phyloP scores from a whole-genome alignment of 2,113 vertebrate genomes.

The Xenotilapia flavipinnis region DNA sequence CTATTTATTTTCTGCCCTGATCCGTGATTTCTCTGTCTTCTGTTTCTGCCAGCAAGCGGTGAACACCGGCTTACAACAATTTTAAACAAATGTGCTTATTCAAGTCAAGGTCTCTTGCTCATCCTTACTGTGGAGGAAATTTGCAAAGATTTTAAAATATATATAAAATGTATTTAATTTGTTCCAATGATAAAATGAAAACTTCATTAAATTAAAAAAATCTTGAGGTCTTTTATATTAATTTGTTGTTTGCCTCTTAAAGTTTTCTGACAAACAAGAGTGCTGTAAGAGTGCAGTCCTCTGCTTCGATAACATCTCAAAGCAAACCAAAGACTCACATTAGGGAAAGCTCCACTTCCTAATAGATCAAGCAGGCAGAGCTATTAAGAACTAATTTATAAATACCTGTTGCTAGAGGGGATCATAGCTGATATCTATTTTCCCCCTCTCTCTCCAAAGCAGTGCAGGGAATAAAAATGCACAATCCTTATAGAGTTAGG shows the following conservation, averaged over 20 bases:
- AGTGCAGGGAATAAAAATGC: background rate
- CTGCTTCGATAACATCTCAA: background rate
- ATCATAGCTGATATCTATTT: background rate
- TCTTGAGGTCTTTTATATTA: background rate
- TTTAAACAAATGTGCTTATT: background rate
- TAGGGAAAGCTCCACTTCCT: background rate
- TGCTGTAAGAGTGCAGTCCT: background rate
- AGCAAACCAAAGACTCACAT: background rate
- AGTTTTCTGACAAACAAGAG: background rate
- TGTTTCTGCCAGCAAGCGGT: background rate
- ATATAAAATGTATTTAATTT: background rate
- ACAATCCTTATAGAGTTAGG: background rate
- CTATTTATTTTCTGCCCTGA: background rate
- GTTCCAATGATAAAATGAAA: background rate
- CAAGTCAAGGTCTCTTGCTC: background rate
- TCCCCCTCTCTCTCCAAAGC: accelerated
- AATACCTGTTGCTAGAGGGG: slow-evolving; percentile 16
- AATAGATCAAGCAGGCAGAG: background rate
- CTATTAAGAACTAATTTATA: background rate
- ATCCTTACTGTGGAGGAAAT: background rate
- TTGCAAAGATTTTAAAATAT: background rate
- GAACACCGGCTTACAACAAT: background rate
- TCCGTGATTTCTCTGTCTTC: background rate
- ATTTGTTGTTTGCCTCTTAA: background rate
- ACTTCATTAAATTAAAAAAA: background rate